Evolutionary conservation across 2,888 invertebrate genomes (phyloP).

Genomic region (Philhelius pedissequus): DNA sequence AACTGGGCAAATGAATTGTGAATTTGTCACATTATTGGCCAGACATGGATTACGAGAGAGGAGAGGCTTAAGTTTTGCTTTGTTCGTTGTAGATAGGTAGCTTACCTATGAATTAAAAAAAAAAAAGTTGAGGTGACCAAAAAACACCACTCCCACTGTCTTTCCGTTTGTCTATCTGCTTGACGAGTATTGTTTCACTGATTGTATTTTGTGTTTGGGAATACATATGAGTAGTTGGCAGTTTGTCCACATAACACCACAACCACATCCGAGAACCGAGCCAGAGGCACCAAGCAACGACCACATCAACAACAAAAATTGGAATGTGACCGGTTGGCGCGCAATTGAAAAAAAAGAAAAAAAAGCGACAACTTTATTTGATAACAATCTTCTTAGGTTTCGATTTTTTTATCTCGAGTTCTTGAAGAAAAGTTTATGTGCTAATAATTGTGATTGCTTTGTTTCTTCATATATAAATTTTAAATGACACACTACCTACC

Average conservation of each 20-base stretch:
- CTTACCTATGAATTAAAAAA: too few species aligned
- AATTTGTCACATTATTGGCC: conserved; percentile 5
- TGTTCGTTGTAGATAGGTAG: not conserved
- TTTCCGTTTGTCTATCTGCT: not conserved
- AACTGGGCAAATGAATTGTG: conserved; percentile 21
- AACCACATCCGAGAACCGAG: not conserved
- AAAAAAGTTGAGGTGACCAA: conserved; percentile 1
- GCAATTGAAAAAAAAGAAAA: conserved; percentile 17
- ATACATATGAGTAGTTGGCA: not conserved
- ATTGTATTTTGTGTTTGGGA: not conserved
- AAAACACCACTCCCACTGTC: not conserved
- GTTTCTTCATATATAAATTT: conserved; percentile 16
- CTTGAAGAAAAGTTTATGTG: conserved; percentile 2
- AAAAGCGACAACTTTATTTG: conserved; percentile 65
- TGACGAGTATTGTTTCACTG: conserved; percentile 17
- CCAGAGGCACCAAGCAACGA: not conserved
- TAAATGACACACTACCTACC: not conserved
- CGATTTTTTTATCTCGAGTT: conserved; percentile 17
- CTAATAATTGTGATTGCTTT: conserved; percentile 68
- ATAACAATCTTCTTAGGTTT: conserved; percentile 69
- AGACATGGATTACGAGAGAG: not conserved
- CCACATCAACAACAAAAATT: not conserved
- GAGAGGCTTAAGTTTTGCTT: not conserved
- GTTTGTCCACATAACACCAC: not conserved
- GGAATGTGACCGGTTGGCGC: conserved; percentile 45